Evolutionary conservation across 1,140 invertebrate species (phyloP).

Genomic region (Drosophila seguyi): DNA sequence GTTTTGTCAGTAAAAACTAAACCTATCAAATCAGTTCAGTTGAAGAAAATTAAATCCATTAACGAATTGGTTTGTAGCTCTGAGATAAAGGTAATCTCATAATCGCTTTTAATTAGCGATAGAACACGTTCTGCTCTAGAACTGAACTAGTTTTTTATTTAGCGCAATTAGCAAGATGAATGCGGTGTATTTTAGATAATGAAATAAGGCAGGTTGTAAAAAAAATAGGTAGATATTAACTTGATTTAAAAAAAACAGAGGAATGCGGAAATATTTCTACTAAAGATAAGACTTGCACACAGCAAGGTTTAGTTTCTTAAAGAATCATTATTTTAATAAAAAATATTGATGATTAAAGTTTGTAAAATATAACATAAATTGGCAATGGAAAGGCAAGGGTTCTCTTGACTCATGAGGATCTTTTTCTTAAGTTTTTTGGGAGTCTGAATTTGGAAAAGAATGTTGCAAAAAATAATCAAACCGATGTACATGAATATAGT

Average conservation of each 20-base stretch:
- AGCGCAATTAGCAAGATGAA: conserved; percentile 15
- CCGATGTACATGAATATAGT: not conserved
- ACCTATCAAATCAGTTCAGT: conserved; percentile 27
- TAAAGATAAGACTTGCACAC: not conserved
- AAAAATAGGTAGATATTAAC: not conserved
- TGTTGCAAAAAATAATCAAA: no score
- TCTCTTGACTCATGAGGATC: not conserved
- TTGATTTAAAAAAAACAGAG: no score
- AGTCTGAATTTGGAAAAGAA: no score
- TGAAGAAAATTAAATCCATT: conserved; percentile 2
- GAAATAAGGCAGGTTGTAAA: not conserved
- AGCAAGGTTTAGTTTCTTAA: not conserved
- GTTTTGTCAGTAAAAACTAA: not conserved
- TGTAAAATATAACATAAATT: not conserved
- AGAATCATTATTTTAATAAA: no score
- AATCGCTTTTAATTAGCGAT: conserved; percentile 22
- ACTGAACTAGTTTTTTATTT: conserved; percentile 10
- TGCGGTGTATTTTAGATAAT: conserved; percentile 5
- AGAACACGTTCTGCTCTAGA: conserved; percentile 2
- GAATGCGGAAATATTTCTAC: conserved; percentile 4
- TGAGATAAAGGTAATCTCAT: conserved; percentile 21
- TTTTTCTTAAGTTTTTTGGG: no score
- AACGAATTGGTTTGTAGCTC: conserved; percentile 21
- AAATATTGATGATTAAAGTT: not conserved
- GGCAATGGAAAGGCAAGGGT: not conserved